Percentiles rank a stretch among this genome's conserved stretches.
These are phyloP conservation scores for Ornithoptera priamus DNA, from an alignment of 2,888 invertebrate species.

Conservation along the genomic window DNA sequence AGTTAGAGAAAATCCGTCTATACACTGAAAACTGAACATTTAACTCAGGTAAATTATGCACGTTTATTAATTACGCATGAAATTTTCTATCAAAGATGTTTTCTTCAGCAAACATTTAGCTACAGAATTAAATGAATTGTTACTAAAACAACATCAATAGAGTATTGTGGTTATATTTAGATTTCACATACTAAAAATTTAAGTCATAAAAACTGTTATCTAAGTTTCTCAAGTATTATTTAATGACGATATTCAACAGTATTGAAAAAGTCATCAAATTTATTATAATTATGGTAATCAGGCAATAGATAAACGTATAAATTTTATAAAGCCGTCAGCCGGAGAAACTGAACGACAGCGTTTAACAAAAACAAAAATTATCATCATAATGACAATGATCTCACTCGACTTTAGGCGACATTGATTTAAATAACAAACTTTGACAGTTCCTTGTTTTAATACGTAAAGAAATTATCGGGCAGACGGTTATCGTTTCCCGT, in stretches of 20 bases:
- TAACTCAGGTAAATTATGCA: slow-evolving; percentile 4
- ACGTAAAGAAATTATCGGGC: slow-evolving; percentile 67
- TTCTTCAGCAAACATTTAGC: background rate
- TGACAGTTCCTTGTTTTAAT: slow-evolving; percentile 61
- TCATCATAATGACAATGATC: slow-evolving; percentile 71
- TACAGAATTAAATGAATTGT: background rate
- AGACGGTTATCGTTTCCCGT: slow-evolving; percentile 55
- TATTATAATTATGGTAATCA: slow-evolving; percentile 27
- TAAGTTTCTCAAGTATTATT: background rate
- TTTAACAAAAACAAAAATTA: slow-evolving; percentile 37
- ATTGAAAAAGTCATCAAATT: slow-evolving; percentile 19
- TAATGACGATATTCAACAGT: background rate
- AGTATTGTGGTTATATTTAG: background rate
- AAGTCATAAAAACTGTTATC: background rate
- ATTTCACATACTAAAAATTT: background rate
- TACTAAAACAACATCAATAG: background rate
- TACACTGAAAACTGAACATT: background rate
- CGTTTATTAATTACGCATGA: background rate
- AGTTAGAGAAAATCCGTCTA: slow-evolving; percentile 26
- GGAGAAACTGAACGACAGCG: slow-evolving; percentile 26
- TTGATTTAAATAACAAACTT: slow-evolving; percentile 59
- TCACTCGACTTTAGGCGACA: slow-evolving; percentile 57
- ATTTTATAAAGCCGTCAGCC: slow-evolving; percentile 23
- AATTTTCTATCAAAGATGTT: background rate
- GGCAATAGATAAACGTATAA: slow-evolving; percentile 18